Evolutionary conservation across 2,797 vertebrate genomes (phyloP), one percentile per base, ranked within the genome.

Genomic region (Gallinago solitaria): DNA sequence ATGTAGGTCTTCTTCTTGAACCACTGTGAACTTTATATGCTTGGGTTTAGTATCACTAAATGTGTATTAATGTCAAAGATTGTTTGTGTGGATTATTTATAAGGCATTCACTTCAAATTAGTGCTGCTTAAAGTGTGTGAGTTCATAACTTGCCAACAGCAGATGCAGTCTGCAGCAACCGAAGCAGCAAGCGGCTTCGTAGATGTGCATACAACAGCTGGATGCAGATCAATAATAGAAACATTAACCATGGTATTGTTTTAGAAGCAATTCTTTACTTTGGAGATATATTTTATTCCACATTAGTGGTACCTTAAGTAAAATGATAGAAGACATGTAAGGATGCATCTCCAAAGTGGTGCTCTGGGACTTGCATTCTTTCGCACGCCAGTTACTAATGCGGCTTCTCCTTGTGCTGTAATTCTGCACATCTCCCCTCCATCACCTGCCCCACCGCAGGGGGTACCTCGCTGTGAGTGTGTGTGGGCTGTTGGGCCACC

Each of bases 51-150:
- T 96, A 94, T 97, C 94, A 70, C 94, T 97, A 96, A 97, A 97
- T 92, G 85, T 96, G 90, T 89, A 91, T 96, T 96, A 95, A 96
- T 60, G 63, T 95, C 93, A 96, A 91, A 94, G 92, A 91, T 80
- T 92, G 84, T 95, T 94, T 90, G 83, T 0, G 47, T 97, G 93
- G 97, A 96, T 98, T 97, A 97, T 97, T 97, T 97, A 97, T 96
- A 97, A 96, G 95, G 90, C 61, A 75, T 94, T 98, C 91, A 90
- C 94, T 97, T 98, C 93, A 95, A 97, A 95, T 96, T 96, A 97
- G 89, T 82, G 37, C 83, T 89, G 69, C 94, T 97, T 96, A 96
- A 96, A 95, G 93, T 48, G 70, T 25, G 39, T 77, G 91, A 94
- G 93, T 92, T 96, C 53, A 56, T 85, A 90, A 82, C 85, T 95